A percentile compares a stretch with the other conserved stretches of the same genome.
These are phyloP conservation scores for Sceloporus tristichus DNA, from an alignment of 2,113 vertebrate genomes.

Conservation along the genomic window DNA sequence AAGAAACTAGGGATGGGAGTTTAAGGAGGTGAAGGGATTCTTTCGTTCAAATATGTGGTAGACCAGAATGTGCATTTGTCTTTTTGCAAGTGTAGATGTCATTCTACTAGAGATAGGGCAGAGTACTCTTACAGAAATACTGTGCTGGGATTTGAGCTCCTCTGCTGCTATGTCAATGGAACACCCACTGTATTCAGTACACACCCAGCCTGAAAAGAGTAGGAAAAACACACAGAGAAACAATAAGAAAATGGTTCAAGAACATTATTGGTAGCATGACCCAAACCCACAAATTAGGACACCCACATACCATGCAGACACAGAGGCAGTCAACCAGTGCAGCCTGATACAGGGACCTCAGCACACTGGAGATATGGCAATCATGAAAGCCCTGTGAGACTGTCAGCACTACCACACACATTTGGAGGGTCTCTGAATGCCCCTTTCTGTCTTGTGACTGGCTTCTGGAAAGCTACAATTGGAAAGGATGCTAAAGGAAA, in stretches of 20 bases:
- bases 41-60: slow-evolving; percentile 3
- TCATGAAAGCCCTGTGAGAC: too few species aligned
- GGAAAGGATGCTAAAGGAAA: not conserved
- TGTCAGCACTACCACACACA: too few species aligned
- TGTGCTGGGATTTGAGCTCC: not conserved
- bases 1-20: slow-evolving; percentile 14
- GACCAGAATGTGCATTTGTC: slow-evolving; percentile 4
- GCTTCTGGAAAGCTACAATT: not conserved
- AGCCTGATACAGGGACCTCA: not conserved
- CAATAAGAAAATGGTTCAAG: too few species aligned
- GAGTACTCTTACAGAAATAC: not conserved
- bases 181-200: not conserved
- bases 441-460: not conserved
- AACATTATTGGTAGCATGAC: not conserved
- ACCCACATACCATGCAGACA: not conserved
- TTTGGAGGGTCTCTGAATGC: not conserved
- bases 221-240: too few species aligned
- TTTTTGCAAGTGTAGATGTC: not conserved
- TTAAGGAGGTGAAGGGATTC: slow-evolving; percentile 37
- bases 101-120: not conserved
- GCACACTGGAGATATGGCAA: too few species aligned
- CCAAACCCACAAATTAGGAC: not conserved
- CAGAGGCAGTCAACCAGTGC: not conserved
- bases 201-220: too few species aligned
- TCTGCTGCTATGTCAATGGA: not conserved